Evolutionary conservation across 2,113 vertebrate species (phyloP), one percentile per base, ranked within the genome.

Genomic region (Coryphaenoides rupestris): DNA sequence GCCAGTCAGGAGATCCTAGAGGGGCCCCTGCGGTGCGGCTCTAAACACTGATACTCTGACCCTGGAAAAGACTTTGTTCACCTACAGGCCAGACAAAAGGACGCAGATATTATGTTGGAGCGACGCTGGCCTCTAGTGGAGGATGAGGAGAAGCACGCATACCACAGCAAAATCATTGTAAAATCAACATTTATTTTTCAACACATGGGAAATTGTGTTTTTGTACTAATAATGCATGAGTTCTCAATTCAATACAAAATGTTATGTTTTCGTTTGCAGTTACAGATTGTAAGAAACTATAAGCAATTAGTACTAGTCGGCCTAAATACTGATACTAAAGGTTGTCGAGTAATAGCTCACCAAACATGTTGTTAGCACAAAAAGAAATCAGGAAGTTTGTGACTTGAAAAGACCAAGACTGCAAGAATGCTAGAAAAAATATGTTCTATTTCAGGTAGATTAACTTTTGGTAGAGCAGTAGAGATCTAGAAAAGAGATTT

Each of bases 191-290:
- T 88, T 88, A 84, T 86, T 87, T 77, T 78, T 75, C 66, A 83
- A 74, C 78, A 83, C 65, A 80, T 76, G 84, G 50, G 86, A 74
- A 77, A 71, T 62, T n/a, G 66, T 93, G 93, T 52, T 93, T 74
- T 64, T 66, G 62, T 46, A 7, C 47, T 55, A 21, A 3, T 21
- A 93, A 93, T 93, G 91, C 92, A 91, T 90, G 91, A 91, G 90
- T 95, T 40, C 9, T 40, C 33, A 40, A 40, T 86, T 77, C 92
- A 93, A 90, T 95, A 93, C 92, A 94, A 93, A 94, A 96, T 96
- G 94, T 96, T 40, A 40, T 40, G 33, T 40, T 40, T 40, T 40
- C 33, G 7, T 40, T 12, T 10, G 13, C 24, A 6, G 10, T 40
- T 40, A 40, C 33, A 40, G 7, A 9, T 40, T 40, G 33, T 40